A percentile compares a stretch with the other conserved stretches of the same genome.
phyloP scores from a whole-genome alignment of 2,888 invertebrate species.

The Horisme vitalbata region DNA sequence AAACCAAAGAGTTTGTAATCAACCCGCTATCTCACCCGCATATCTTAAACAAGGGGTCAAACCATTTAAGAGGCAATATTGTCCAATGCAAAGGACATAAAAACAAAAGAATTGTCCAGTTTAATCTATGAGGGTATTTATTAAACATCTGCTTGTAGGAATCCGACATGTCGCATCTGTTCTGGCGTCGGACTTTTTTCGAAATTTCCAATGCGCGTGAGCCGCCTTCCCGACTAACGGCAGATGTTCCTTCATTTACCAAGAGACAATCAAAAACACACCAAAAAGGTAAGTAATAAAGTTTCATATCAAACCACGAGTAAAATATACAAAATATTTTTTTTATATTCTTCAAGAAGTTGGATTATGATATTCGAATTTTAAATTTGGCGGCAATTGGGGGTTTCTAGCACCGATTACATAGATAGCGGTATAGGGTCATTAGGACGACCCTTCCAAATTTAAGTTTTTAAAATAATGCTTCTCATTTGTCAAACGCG shows the following conservation, averaged over 20 bases:
- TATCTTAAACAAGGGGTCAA: constrained; percentile 65
- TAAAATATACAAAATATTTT: neutral
- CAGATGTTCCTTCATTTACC: constrained; percentile 64
- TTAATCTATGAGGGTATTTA: constrained; percentile 78
- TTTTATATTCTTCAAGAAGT: constrained; percentile 53
- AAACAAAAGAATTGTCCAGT: constrained; percentile 71
- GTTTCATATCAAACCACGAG: constrained; percentile 2
- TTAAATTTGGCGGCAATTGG: constrained; percentile 71
- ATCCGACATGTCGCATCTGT: constrained; percentile 81
- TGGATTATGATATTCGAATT: constrained; percentile 78
- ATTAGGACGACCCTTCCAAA: constrained; percentile 69
- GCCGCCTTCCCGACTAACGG: constrained; percentile 62
- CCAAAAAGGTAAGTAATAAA: constrained; percentile 20
- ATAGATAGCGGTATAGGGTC: constrained; percentile 72
- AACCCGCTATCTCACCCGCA: constrained; percentile 68
- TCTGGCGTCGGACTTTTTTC: constrained; percentile 66
- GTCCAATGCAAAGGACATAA: constrained; percentile 64
- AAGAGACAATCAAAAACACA: constrained; percentile 25
- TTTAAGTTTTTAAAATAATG: constrained; percentile 60
- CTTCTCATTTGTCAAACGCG: constrained; percentile 67
- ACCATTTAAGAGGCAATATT: constrained; percentile 71
- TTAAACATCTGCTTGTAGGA: constrained; percentile 79
- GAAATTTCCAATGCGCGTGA: constrained; percentile 76
- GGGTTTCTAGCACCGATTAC: constrained; percentile 65
- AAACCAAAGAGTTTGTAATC: constrained; percentile 57